Percentiles rank a stretch among this genome's conserved stretches.
Conservation (phyloP, 1,140 invertebrate species). For the Tetraneura akinire region DNA sequence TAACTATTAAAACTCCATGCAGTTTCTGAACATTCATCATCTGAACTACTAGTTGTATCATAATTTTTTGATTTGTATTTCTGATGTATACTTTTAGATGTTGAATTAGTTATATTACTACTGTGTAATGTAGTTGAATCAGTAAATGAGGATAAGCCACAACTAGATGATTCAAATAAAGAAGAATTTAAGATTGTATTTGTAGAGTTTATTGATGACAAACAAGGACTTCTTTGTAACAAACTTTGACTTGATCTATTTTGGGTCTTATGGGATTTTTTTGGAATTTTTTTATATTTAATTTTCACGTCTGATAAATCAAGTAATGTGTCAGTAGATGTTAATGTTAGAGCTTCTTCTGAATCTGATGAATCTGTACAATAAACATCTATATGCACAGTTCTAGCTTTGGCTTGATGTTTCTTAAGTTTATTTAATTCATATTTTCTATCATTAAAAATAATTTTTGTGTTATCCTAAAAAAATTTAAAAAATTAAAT, state of each 20-base stretch:
- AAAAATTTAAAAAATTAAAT: background rate
- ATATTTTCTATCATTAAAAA: conserved; percentile 21
- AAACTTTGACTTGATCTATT: conserved; percentile 11
- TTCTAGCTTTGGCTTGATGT: conserved; percentile 66
- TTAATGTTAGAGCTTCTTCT: conserved; percentile 4
- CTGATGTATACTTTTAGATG: conserved; percentile 5
- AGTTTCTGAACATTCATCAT: conserved; percentile 58
- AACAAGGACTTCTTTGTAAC: conserved; percentile 42
- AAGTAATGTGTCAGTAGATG: conserved; percentile 22
- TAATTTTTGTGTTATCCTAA: background rate
- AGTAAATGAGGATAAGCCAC: conserved; percentile 39
- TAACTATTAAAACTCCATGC: conserved; percentile 62
- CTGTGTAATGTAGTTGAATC: conserved; percentile 27
- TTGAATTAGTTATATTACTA: conserved; percentile 1
- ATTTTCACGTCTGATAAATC: conserved; percentile 38
- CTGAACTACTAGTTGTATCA: conserved; percentile 54
- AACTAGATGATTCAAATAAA: conserved; percentile 39
- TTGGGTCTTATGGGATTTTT: conserved; percentile 3
- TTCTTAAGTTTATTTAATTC: conserved; percentile 54
- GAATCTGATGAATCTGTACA: conserved; percentile 66
- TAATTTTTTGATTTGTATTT: conserved; percentile 16
- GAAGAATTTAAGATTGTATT: conserved; percentile 37
- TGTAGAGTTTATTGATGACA: conserved; percentile 33
- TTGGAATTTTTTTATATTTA: conserved; percentile 26
- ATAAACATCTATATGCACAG: conserved; percentile 77